phyloP scores from a whole-genome alignment of 1,140 invertebrate genomes.

The Frieseomelitta varia region DNA sequence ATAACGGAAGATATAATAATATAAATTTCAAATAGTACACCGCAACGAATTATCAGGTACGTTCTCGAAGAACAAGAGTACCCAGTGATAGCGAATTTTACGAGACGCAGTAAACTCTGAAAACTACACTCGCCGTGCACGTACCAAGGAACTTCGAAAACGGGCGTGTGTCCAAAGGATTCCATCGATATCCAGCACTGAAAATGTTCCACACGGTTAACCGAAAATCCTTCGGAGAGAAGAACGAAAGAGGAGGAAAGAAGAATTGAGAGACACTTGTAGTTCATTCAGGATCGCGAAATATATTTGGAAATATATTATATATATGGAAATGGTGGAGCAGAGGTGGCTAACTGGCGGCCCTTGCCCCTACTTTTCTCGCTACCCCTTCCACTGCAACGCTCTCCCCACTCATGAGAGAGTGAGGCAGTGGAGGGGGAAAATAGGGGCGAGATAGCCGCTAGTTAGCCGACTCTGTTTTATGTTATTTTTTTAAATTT shows the following conservation, averaged over 20 bases:
- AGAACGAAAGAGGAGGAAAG: background rate
- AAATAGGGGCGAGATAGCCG: too few species aligned
- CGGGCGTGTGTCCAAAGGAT: background rate
- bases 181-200: background rate
- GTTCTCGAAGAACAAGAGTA: background rate
- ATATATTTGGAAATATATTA: too few species aligned
- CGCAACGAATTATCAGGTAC: background rate
- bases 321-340: background rate
- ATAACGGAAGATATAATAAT: too few species aligned
- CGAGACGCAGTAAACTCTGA: background rate
- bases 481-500: too few species aligned
- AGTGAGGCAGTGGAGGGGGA: too few species aligned
- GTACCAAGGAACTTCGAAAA: background rate
- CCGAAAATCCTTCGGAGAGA: background rate
- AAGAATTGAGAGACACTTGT: background rate
- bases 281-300: background rate
- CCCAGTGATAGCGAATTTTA: background rate
- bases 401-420: too few species aligned
- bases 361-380: too few species aligned
- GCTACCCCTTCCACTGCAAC: too few species aligned
- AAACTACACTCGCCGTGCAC: background rate
- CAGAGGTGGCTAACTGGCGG: background rate
- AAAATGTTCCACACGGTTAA: background rate
- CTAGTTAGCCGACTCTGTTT: too few species aligned
- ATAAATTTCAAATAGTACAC: too few species aligned